These are phyloP conservation scores for Xiphophorus birchmanni DNA, from an alignment of 2,797 vertebrate species.

Conservation along the genomic window DNA sequence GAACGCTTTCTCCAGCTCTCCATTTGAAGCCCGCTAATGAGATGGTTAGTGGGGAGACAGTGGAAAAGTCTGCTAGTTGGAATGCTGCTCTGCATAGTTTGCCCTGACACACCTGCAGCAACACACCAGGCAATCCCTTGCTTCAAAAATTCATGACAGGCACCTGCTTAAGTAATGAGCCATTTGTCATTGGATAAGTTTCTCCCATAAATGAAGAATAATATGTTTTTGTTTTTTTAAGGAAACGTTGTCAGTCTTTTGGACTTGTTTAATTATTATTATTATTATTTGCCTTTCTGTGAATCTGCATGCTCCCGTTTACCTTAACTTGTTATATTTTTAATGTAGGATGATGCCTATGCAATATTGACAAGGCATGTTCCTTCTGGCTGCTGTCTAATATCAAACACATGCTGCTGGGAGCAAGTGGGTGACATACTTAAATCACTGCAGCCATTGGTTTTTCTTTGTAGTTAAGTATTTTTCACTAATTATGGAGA, in stretches of 20 bases:
- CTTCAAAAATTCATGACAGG: slow-evolving; percentile 24
- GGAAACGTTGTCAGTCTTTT: not conserved
- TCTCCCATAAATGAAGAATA: not conserved
- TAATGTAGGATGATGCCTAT: not conserved
- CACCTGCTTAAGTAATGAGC: slow-evolving; percentile 10
- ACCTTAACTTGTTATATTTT: not conserved
- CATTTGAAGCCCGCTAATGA: slow-evolving; percentile 2
- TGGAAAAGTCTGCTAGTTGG: slow-evolving; percentile 36
- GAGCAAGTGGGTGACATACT: not conserved
- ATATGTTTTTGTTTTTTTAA: not conserved
- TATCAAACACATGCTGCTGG: not conserved
- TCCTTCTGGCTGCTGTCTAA: not conserved
- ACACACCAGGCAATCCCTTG: slow-evolving; percentile 1
- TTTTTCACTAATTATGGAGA: not conserved
- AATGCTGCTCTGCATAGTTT: slow-evolving; percentile 65
- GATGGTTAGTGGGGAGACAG: slow-evolving; percentile 3
- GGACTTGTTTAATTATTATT: not conserved
- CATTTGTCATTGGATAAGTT: not conserved
- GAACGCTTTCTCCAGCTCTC: slow-evolving; percentile 13
- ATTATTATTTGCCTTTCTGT: not conserved
- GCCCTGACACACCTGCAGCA: slow-evolving; percentile 64
- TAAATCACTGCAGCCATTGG: not conserved
- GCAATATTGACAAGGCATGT: too few species aligned
- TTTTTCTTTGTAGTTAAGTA: not conserved
- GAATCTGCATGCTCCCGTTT: not conserved